A percentile compares a stretch with the other conserved stretches of the same genome.
phyloP scores from a whole-genome alignment of 2,797 vertebrate species.

The Muraenolepis orangiensis region DNA sequence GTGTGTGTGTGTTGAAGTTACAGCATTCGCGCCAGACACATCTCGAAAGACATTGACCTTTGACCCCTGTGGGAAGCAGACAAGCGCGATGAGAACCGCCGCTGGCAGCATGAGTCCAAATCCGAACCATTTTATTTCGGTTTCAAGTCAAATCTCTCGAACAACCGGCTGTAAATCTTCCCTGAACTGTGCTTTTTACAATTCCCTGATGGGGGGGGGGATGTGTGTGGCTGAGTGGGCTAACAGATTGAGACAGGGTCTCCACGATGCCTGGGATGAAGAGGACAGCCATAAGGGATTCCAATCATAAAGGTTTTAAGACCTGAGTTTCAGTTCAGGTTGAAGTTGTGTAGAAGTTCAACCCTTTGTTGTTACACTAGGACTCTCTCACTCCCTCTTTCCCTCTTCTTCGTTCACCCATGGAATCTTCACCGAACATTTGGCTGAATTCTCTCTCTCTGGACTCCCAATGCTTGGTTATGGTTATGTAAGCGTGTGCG shows the following conservation, averaged over 20 bases:
- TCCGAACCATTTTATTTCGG: background rate
- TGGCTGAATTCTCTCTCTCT: background rate
- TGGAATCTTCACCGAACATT: background rate
- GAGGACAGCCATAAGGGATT: background rate
- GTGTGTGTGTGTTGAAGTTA: background rate
- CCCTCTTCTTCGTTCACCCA: background rate
- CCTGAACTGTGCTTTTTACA: background rate
- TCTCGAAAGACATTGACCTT: background rate
- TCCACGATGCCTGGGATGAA: background rate
- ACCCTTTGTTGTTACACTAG: background rate
- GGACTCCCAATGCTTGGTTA: background rate
- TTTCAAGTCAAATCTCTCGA: background rate
- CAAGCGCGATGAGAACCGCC: background rate
- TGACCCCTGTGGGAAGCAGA: background rate
- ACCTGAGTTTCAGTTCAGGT: slow-evolving; percentile 1
- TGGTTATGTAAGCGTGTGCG: background rate
- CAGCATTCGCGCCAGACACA: background rate
- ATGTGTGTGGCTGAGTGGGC: background rate
- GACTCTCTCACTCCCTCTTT: background rate
- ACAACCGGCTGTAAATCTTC: background rate
- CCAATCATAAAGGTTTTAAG: background rate
- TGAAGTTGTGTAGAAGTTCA: background rate
- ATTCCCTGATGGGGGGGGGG: background rate
- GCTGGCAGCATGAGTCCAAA: background rate
- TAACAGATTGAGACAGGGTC: background rate